Base-by-base conservation (phyloP, 1,140 invertebrate species). In the Chrysopa pallens region DNA sequence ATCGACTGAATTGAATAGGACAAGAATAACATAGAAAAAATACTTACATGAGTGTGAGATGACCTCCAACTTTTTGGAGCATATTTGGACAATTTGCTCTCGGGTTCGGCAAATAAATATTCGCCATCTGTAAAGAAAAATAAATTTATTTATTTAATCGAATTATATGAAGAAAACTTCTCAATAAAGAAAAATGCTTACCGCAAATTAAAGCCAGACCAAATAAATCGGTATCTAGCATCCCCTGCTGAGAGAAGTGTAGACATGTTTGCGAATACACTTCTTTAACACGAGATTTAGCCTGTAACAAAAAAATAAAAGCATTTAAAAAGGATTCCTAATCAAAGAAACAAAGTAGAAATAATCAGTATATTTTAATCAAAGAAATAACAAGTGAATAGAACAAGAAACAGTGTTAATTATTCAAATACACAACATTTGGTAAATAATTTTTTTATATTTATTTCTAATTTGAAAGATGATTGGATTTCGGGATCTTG, bases 41-140 rank as follows among this genome's bases (percentile, higher is more conserved):
- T 37, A 75, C 79, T 82, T 72, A 90, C 89, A 69, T 88, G 82
- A 55, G 85, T 85, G 62, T 86, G 81, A 44, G 87, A 87, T 46
- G 84, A 84, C 61, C 87, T 82, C 88, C 90, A 94, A 63, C 82
- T 84, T 66, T 94, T 94, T 52, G 89, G 85, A 47, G 88, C 87
- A 70, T 92, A 91, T 68, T 94, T 96, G 55, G 84, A 88, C 52
- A 96, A 70, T 67, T 94, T 95, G 68, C 80, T 87, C 57, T 92
- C 89, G 52, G 80, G 78, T 61, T 93, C 87, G 56, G 91, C 76
- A 67, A 96, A 96, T 44, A 93, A 73, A 64, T 89, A 93, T 69
- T 94, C 90, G 60, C 84, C 84, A 73, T 90, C 89, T 93, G 72
- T 29, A 82, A 80, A 54, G 52, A 46, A 47, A 49, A 48, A 46